A percentile compares a stretch with the other conserved stretches of the same genome.
phyloP scores from a whole-genome alignment of 2,888 invertebrate species.

The Drosophila subsilvestris region DNA sequence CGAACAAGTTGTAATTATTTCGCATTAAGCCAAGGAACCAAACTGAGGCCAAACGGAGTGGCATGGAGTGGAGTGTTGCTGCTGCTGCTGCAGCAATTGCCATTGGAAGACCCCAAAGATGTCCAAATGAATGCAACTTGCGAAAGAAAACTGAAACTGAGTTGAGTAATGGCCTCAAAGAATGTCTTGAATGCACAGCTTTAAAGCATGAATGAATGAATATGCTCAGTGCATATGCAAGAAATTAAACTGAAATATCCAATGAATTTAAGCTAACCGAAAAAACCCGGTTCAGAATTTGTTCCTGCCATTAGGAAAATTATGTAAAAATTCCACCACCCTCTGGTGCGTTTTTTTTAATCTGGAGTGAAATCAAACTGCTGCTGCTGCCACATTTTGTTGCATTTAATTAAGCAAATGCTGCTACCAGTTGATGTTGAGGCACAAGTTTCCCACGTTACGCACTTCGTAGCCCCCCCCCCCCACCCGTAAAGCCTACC shows the following conservation, averaged over 20 bases:
- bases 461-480: conserved; percentile 46
- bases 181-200: not conserved
- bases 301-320: conserved; percentile 19
- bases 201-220: not conserved
- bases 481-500: conserved; percentile 36
- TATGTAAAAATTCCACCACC: conserved; percentile 48
- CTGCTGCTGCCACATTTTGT: conserved; percentile 50
- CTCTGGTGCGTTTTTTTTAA: conserved; percentile 16
- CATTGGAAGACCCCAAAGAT: conserved; percentile 21
- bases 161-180: not conserved
- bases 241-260: not conserved
- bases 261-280: not conserved
- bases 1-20: conserved; percentile 80
- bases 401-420: conserved; percentile 73
- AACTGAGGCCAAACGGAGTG: conserved; percentile 11
- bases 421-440: conserved; percentile 44
- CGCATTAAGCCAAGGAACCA: conserved; percentile 58
- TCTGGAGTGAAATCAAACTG: conserved; percentile 49
- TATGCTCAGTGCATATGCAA: not conserved
- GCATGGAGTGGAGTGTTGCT: too few species aligned
- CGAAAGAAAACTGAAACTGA: not conserved
- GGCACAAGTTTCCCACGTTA: conserved; percentile 67
- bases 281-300: not conserved
- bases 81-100: too few species aligned
- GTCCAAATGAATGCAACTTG: conserved; percentile 12